These are phyloP conservation scores for Neodiprion virginianus DNA, from an alignment of 1,140 invertebrate species.

Conservation along the genomic window DNA sequence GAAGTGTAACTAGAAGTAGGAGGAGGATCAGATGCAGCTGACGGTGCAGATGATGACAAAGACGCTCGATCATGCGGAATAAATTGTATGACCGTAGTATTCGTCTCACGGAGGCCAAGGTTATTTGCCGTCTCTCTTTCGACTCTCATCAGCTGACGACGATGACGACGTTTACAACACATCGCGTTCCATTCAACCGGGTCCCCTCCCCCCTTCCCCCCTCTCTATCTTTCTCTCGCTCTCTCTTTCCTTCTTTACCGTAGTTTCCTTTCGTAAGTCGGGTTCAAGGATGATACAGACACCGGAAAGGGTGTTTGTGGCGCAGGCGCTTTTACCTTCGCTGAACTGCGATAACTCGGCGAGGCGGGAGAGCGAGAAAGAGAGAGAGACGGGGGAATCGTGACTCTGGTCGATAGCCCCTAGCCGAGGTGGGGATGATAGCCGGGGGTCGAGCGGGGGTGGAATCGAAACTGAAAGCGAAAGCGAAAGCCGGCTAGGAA, in stretches of 20 bases:
- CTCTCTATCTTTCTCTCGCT: no score
- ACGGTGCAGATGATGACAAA: no score
- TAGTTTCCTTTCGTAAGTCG: neutral
- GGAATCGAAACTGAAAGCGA: conserved; percentile 34
- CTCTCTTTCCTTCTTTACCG: neutral
- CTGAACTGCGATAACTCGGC: neutral
- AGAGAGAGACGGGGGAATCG: neutral
- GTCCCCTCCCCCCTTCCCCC: neutral
- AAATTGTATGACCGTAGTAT: no score
- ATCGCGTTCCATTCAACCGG: neutral
- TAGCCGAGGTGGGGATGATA: neutral
- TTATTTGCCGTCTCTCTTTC: neutral
- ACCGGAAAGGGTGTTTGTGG: neutral
- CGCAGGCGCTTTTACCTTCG: neutral
- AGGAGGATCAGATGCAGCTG: no score
- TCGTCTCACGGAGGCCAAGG: no score
- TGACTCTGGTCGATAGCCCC: conserved; percentile 29
- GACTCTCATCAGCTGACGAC: neutral
- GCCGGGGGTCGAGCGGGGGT: conserved; percentile 14
- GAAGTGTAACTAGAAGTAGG: no score
- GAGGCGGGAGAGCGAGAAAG: neutral
- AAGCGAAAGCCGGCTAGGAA: conserved; percentile 30
- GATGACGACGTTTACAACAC: neutral
- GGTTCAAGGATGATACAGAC: conserved; percentile 8
- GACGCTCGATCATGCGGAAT: no score